Conservation (phyloP, 2,888 invertebrate genomes). For the Disparrhopalites patrizii region DNA sequence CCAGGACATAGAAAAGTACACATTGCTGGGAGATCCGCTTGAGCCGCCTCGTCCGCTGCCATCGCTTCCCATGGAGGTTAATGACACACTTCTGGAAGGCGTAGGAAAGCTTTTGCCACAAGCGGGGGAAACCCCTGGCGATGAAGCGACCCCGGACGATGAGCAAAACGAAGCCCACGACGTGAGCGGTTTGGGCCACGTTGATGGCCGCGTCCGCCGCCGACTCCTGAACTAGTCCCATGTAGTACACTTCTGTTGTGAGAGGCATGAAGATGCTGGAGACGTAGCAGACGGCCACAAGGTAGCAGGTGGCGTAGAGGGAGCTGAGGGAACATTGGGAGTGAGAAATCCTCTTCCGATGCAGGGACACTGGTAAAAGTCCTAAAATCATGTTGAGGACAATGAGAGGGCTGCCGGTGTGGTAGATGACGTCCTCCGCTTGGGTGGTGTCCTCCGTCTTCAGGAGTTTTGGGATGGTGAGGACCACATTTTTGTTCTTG, state of each 20-base stretch:
- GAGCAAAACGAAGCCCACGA: constrained; percentile 34
- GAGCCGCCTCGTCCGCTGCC: background rate
- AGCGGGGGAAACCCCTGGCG: constrained; percentile 29
- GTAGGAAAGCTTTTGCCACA: constrained; percentile 36
- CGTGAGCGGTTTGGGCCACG: constrained; percentile 28
- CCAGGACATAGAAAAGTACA: background rate
- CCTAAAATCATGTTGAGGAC: constrained; percentile 41
- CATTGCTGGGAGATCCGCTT: background rate
- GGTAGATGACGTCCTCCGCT: constrained; percentile 33
- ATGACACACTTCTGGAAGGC: constrained; percentile 36
- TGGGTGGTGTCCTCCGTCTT: background rate
- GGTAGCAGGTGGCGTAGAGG: constrained; percentile 34
- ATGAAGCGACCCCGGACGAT: constrained; percentile 36
- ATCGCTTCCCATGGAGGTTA: constrained; percentile 34
- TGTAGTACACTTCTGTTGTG: background rate
- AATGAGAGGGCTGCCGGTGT: constrained; percentile 33
- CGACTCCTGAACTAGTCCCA: background rate
- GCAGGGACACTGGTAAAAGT: constrained; percentile 37
- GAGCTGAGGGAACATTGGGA: constrained; percentile 33
- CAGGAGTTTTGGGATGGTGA: too few species aligned
- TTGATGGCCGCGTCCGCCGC: constrained; percentile 21
- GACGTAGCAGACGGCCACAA: constrained; percentile 27
- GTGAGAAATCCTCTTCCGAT: constrained; percentile 32
- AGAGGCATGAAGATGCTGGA: constrained; percentile 31
- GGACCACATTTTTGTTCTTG: background rate